Evolutionary conservation across 2,888 invertebrate genomes (phyloP), one percentile per base, ranked within the genome.

Genomic region (Caenorhabditis doughertyi): DNA sequence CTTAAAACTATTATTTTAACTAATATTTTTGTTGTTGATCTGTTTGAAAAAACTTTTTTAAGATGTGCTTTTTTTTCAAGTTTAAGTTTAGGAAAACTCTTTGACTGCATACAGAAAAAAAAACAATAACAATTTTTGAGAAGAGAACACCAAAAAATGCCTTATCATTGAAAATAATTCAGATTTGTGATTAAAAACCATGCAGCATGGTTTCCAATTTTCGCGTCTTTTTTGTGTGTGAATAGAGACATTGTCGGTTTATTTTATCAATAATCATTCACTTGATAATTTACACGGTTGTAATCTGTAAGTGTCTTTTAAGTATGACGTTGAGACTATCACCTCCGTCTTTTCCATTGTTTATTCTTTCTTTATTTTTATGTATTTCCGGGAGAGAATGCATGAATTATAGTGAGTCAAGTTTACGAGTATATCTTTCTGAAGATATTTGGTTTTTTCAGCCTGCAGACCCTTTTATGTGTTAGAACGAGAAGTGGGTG

Each of bases 221-320:
- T 67, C 21, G 11, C 18, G 44, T 65, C 35, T 7, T 21, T 21
- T 70, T 58, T 44, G 16, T 13, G 47, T 71, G 13, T 71, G 32
- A 44, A 55, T 27, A 18, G 11, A 42, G 27, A 9, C 7, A 11
- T 5, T 39, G 39, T 25, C 35, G 13, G 13, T 44, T 42, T 23
- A 11, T 13, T 53, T 42, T 72, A 72, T 72, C 60, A 72, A 72
- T 72, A n/a, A n/a, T n/a, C 51, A 72, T 35, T 71, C 71, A 60
- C n/a, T 39, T 72, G 60, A 70, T 70, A 70, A 60, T 51, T 60
- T 60, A 60, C 60, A 72, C 72, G 60, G 72, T 51, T 72, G 72
- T 60, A 60, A 49, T 68, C 27, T 68, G 42, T 68, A 18, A 18
- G 49, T 18, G 53, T 68, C 68, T 42, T 55, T n/a, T 25, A 39